Conservation (phyloP, 2,797 vertebrate species). For the Microcaecilia unicolor region DNA sequence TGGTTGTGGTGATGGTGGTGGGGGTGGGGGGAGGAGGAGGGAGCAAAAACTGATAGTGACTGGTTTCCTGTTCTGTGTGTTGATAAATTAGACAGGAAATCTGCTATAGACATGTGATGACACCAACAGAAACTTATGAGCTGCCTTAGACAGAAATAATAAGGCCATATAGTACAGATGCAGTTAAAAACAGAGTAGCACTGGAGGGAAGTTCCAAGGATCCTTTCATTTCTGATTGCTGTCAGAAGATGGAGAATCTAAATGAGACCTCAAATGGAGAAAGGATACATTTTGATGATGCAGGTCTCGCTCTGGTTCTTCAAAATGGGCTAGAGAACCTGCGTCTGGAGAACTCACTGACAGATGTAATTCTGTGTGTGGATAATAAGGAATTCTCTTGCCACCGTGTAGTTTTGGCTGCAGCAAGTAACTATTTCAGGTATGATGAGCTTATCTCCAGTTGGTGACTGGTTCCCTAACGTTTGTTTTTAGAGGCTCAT, state of each 20-base stretch:
- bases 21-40: too few species aligned
- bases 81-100: slow-evolving; percentile 76
- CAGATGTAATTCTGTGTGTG: slow-evolving; percentile 78
- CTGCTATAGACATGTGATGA: slow-evolving; percentile 54
- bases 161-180: slow-evolving; percentile 24
- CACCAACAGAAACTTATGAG: slow-evolving; percentile 41
- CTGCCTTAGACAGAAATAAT: slow-evolving; percentile 36
- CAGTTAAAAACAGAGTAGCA: slow-evolving; percentile 47
- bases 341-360: slow-evolving; percentile 70
- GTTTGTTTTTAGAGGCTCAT: neutral
- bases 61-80: slow-evolving; percentile 72
- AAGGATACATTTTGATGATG: slow-evolving; percentile 66
- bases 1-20: too few species aligned
- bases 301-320: slow-evolving; percentile 60
- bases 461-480: neutral
- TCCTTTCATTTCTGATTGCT: slow-evolving; percentile 24
- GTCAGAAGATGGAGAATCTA: slow-evolving; percentile 40
- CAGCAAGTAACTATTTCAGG: slow-evolving; percentile 96
- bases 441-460: slow-evolving; percentile 36
- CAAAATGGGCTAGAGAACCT: slow-evolving; percentile 70
- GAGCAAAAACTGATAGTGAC: slow-evolving; percentile 68
- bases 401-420: slow-evolving; percentile 84
- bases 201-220: slow-evolving; percentile 58
- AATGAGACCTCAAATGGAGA: slow-evolving; percentile 56
- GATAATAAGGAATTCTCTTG: slow-evolving; percentile 79